A percentile compares a stretch with the other conserved stretches of the same genome.
These are phyloP conservation scores for Xestia sexstrigata DNA, from an alignment of 2,888 invertebrate genomes.

Conservation along the genomic window DNA sequence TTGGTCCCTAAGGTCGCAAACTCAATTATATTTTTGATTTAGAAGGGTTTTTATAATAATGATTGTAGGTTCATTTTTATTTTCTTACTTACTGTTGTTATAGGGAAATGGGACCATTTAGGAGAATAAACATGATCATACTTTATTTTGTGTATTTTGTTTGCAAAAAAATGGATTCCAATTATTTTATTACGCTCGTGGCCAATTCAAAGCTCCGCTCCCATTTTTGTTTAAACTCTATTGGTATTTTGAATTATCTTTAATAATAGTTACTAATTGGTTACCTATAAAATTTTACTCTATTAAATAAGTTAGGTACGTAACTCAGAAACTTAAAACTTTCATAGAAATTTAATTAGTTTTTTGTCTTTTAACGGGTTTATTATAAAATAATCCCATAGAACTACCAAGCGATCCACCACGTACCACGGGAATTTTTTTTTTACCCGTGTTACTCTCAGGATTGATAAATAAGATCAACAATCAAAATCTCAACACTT, in stretches of 20 bases:
- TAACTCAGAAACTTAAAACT: neutral
- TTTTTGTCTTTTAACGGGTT: neutral
- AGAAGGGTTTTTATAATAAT: neutral
- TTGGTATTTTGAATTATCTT: neutral
- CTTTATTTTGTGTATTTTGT: neutral
- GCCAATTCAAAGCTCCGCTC: neutral
- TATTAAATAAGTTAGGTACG: neutral
- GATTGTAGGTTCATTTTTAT: neutral
- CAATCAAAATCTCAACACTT: too few relatives aligned
- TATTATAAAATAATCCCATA: too few relatives aligned
- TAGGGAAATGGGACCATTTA: neutral
- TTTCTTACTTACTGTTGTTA: neutral
- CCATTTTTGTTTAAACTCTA: neutral
- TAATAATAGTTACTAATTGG: too few relatives aligned
- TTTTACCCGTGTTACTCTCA: too few relatives aligned
- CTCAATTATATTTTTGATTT: slow-evolving; percentile 3
- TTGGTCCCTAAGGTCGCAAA: neutral
- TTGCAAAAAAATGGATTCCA: neutral
- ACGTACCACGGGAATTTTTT: too few relatives aligned
- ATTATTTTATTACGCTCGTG: neutral
- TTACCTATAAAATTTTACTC: neutral
- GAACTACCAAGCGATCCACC: too few relatives aligned
- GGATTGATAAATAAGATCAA: too few relatives aligned
- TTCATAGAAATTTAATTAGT: neutral
- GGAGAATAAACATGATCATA: neutral